A percentile compares a stretch with the other conserved stretches of the same genome.
phyloP scores from a whole-genome alignment of 2,888 invertebrate species.

The Eristalis tenax region DNA sequence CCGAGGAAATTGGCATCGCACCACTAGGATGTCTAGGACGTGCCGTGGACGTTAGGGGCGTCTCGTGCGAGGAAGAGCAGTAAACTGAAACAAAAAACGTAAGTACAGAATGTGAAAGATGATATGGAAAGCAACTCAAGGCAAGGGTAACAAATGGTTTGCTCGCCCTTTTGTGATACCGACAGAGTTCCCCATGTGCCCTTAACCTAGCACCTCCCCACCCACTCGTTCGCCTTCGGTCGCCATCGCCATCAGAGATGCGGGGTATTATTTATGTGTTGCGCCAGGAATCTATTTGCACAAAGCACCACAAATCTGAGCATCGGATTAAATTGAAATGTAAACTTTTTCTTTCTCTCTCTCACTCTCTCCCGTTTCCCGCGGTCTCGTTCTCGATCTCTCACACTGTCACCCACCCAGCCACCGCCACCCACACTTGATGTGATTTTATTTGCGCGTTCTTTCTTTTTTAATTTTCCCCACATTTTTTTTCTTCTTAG shows the following conservation, averaged over 20 bases:
- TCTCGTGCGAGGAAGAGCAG: not conserved
- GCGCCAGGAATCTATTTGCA: constrained; percentile 80
- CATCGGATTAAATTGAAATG: constrained; percentile 78
- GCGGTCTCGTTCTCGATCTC: not conserved
- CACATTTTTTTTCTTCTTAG: not conserved
- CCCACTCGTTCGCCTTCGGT: constrained; percentile 5
- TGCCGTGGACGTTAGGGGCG: not conserved
- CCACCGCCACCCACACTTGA: not conserved
- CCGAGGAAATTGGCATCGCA: constrained; percentile 62
- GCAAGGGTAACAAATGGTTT: constrained; percentile 60
- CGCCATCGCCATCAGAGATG: constrained; percentile 15
- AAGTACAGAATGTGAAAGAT: constrained; percentile 53
- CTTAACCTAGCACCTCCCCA: not conserved
- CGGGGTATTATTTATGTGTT: constrained; percentile 79
- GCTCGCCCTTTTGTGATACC: constrained; percentile 41
- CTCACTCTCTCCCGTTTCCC: not conserved
- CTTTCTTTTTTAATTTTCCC: constrained; percentile 7
- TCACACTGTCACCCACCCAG: not conserved
- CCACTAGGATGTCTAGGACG: constrained; percentile 17
- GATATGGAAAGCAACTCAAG: constrained; percentile 60
- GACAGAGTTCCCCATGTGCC: constrained; percentile 18
- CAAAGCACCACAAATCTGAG: constrained; percentile 79
- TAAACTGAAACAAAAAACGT: constrained; percentile 1
- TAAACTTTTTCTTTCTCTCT: constrained; percentile 74
- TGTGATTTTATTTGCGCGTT: not conserved